Evolutionary conservation across 2,797 vertebrate genomes (phyloP).

Genomic region (Onychomys arenicola): DNA sequence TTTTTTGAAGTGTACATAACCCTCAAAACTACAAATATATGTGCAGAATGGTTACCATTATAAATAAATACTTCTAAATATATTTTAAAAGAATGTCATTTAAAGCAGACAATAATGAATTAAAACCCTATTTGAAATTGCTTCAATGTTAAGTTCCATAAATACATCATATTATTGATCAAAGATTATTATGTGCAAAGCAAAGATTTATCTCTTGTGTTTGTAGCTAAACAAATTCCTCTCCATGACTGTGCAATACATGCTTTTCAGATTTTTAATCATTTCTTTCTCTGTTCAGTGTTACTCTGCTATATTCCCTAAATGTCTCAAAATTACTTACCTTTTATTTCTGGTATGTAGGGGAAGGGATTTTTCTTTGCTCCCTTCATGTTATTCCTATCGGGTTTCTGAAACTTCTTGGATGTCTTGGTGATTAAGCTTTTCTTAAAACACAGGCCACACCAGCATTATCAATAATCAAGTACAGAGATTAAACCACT

Average conservation of each 20-base stretch:
- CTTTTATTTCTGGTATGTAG: not conserved
- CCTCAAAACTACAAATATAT: not conserved
- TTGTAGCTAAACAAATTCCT: not conserved
- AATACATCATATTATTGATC: not conserved
- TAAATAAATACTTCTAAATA: not conserved
- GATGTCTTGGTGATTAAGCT: not conserved
- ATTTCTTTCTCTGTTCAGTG: not conserved
- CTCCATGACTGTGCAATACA: not conserved
- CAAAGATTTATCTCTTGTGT: not conserved
- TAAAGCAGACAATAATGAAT: not conserved
- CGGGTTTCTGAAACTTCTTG: not conserved
- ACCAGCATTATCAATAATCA: not conserved
- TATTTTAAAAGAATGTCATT: not conserved
- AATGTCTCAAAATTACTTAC: not conserved
- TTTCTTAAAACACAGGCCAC: not conserved
- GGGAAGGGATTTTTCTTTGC: not conserved
- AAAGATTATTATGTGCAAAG: not conserved
- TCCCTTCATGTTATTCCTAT: not conserved
- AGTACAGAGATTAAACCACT: not conserved
- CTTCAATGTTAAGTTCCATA: not conserved
- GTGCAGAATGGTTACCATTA: not conserved
- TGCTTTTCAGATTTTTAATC: not conserved
- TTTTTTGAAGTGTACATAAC: not conserved
- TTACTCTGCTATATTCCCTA: not conserved
- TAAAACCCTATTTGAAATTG: not conserved